phyloP scores from a whole-genome alignment of 2,113 vertebrate genomes.

The Dicentrarchus labrax region DNA sequence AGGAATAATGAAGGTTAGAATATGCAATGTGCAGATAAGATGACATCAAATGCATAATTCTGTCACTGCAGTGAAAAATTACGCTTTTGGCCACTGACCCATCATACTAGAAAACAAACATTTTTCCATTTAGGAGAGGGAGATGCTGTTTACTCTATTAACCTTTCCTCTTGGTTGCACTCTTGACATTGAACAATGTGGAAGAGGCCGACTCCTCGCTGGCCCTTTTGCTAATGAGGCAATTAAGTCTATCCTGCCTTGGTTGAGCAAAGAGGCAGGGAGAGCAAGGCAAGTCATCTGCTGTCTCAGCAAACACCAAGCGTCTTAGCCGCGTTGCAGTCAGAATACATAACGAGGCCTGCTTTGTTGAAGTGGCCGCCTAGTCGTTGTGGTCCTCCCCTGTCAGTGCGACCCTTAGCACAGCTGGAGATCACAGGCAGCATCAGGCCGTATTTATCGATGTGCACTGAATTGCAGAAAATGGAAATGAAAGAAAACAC shows the following conservation, averaged over 20 bases:
- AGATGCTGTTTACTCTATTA: conserved; percentile 79
- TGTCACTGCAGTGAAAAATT: conserved; percentile 41
- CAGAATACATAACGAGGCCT: conserved; percentile 65
- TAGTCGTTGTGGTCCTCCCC: conserved; percentile 34
- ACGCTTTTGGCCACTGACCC: conserved; percentile 51
- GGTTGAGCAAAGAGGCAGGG: conserved; percentile 65
- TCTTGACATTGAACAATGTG: conserved; percentile 83
- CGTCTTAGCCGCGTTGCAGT: conserved; percentile 53
- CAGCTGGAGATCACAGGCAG: conserved; percentile 59
- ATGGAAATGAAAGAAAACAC: conserved; percentile 48
- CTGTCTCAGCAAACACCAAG: conserved; percentile 83
- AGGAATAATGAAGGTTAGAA: conserved; percentile 51
- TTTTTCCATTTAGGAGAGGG: conserved; percentile 67
- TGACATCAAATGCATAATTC: conserved; percentile 46
- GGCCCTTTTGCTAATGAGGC: conserved; percentile 84
- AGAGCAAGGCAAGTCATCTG: conserved; percentile 77
- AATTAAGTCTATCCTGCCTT: conserved; percentile 82
- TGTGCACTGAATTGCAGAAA: conserved; percentile 37
- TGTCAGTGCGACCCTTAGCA: conserved; percentile 44
- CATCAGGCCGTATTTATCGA: conserved; percentile 37
- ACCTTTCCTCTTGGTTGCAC: conserved; percentile 82
- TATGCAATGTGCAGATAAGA: conserved; percentile 39
- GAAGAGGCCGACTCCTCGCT: conserved; percentile 72
- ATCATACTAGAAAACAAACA: conserved; percentile 59
- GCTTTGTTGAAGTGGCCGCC: conserved; percentile 46